Evolutionary conservation across 2,888 invertebrate species (phyloP).

Genomic region (Drosophila niveifrons): DNA sequence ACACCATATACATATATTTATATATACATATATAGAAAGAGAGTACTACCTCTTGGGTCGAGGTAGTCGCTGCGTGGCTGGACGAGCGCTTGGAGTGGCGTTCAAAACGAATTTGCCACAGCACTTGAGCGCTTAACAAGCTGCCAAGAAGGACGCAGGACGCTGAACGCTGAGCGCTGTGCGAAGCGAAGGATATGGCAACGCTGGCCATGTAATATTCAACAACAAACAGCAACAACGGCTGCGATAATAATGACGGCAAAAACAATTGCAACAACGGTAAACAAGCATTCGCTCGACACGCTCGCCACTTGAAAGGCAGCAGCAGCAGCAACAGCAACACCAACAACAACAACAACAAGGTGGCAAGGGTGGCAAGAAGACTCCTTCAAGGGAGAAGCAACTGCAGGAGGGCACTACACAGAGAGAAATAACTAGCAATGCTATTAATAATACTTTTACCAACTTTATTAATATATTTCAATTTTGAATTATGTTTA

Average conservation of each 20-base stretch:
- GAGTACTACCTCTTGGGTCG: slow-evolving; percentile 1
- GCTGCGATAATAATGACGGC: slow-evolving; percentile 76
- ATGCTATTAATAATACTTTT: too few species aligned
- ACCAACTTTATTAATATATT: too few species aligned
- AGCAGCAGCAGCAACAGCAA: slow-evolving; percentile 5
- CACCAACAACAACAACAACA: neutral
- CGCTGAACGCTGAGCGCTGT: slow-evolving; percentile 25
- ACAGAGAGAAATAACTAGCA: too few species aligned
- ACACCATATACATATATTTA: too few species aligned
- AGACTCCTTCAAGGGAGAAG: neutral
- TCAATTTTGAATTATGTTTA: too few species aligned
- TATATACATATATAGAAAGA: too few species aligned
- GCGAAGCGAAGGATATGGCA: slow-evolving; percentile 39
- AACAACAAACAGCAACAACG: slow-evolving; percentile 42
- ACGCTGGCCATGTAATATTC: slow-evolving; percentile 62
- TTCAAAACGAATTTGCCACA: slow-evolving; percentile 82
- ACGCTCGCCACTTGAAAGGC: slow-evolving; percentile 73
- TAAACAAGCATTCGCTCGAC: slow-evolving; percentile 81
- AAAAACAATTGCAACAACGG: slow-evolving; percentile 80
- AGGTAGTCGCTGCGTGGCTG: slow-evolving; percentile 40
- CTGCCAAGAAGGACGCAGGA: slow-evolving; percentile 53
- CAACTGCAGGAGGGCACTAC: too few species aligned
- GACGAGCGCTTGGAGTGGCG: slow-evolving; percentile 71
- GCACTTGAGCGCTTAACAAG: slow-evolving; percentile 81
- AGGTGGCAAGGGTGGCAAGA: neutral